Evolutionary conservation across 2,797 vertebrate species (phyloP).

Genomic region (Microctenopoma stevenorrisi): DNA sequence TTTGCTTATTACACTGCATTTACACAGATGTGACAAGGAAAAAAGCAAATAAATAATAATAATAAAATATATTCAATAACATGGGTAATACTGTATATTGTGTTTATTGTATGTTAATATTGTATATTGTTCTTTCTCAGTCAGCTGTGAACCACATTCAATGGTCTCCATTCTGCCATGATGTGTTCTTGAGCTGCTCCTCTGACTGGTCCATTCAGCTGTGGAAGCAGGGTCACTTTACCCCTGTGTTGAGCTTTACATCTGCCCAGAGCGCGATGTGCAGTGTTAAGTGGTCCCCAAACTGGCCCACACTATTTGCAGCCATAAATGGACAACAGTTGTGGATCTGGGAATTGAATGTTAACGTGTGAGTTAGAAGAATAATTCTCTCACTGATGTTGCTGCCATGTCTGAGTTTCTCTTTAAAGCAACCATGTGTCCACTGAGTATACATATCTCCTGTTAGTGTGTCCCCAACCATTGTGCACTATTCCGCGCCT

Average conservation of each 20-base stretch:
- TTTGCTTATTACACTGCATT: neutral
- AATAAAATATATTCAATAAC: no score
- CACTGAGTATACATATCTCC: neutral
- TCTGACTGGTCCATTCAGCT: slow-evolving; percentile 90
- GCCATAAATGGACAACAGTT: slow-evolving; percentile 81
- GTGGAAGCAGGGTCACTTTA: slow-evolving; percentile 83
- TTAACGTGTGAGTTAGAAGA: slow-evolving; percentile 83
- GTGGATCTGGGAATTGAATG: slow-evolving; percentile 91
- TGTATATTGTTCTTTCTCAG: slow-evolving; percentile 66
- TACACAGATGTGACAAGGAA: neutral
- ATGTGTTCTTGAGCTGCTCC: slow-evolving; percentile 92
- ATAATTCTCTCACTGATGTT: neutral
- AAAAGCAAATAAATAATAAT: no score
- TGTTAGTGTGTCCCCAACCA: slow-evolving; percentile 83
- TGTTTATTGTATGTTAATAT: neutral
- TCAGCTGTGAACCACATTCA: slow-evolving; percentile 86
- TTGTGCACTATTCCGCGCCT: slow-evolving; percentile 74
- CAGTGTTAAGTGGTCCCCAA: slow-evolving; percentile 87
- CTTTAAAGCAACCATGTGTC: neutral
- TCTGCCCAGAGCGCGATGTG: slow-evolving; percentile 79
- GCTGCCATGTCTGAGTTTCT: neutral
- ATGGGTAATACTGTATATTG: neutral
- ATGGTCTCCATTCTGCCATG: slow-evolving; percentile 87
- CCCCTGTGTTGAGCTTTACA: slow-evolving; percentile 82
- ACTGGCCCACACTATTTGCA: slow-evolving; percentile 84